Evolutionary conservation across 2,113 vertebrate genomes (phyloP), one percentile per base, ranked within the genome.

Genomic region (Hiodon alosoides): DNA sequence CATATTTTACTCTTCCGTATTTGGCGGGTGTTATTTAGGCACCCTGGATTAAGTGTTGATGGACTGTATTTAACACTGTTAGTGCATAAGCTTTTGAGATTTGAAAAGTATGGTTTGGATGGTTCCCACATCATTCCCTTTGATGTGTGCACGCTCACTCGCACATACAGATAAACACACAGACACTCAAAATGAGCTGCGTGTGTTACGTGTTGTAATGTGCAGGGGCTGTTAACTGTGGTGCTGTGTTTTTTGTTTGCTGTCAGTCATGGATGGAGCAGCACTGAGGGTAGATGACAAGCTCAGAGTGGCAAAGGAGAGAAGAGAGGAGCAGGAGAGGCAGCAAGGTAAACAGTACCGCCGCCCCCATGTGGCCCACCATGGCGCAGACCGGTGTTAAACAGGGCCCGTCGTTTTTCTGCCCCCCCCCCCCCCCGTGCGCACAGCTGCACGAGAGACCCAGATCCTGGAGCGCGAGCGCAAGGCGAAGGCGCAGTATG

Each of bases 381-480:
- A 17, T 52, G 16, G 16, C 14, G 7, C 58, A 10, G 3, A 50
- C 31, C 10, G 13, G 50, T 10, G 3, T 52, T 5, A n/a, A 2
- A 50, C 11, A 13, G 5, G 46, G 10, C 74, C 2, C 71, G 2
- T 73, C 65, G 0, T 62, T 3, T 48, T 9, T 5, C 64, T 52
- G 16, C 5, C 16, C 65, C 64, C 64, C 3, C 3, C 11, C 7
- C 57, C 53, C n/a, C 47, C 14, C 14, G 55, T 61, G 2, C 10
- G 1, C 82, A 16, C 85, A 99, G 97, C 92, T 79, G 89, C 88
- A 74, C 93, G 91, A 78, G 96, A 95, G 78, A 90, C 89, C 17
- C 95, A 97, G 54, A 91, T 97, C 7, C 86, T 96, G 82, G 96
- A 98, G 82, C 93, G 97, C 71, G 95, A 98, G 74, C 93, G 90